phyloP scores from a whole-genome alignment of 2,888 invertebrate species.

The Ernsta delagoae region DNA sequence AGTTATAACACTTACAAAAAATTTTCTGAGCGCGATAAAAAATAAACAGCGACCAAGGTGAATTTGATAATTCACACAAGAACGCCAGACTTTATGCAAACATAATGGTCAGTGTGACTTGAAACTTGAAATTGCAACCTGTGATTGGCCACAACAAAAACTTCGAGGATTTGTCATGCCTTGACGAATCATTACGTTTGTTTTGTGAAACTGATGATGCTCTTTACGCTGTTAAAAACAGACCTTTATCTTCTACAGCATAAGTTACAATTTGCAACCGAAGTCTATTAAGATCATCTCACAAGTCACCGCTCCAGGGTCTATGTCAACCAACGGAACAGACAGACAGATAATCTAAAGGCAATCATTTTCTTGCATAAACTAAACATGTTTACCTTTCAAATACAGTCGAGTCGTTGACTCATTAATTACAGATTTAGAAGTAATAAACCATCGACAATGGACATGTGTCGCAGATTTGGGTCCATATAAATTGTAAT shows the following conservation, averaged over 20 bases:
- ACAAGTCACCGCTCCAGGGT: conserved; percentile 30
- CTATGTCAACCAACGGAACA: conserved; percentile 29
- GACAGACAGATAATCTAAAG: conserved; percentile 23
- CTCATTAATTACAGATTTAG: conserved; percentile 12
- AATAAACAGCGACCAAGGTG: background rate
- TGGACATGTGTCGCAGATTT: conserved; percentile 13
- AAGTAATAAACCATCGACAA: background rate
- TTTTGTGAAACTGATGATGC: conserved; percentile 9
- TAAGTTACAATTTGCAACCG: conserved; percentile 19
- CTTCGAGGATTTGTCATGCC: conserved; percentile 25
- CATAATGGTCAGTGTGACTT: conserved; percentile 9
- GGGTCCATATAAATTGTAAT: conserved; percentile 36
- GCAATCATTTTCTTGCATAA: too few relatives aligned
- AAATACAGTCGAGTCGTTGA: background rate
- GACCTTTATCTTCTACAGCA: conserved; percentile 1
- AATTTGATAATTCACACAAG: background rate
- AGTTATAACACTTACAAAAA: too few relatives aligned
- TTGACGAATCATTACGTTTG: conserved; percentile 29
- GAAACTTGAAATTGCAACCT: conserved; percentile 7
- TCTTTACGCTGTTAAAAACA: conserved; percentile 9
- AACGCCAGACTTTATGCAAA: conserved; percentile 1
- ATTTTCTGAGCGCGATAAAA: background rate
- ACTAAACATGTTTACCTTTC: conserved; percentile 17
- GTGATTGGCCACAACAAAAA: conserved; percentile 28
- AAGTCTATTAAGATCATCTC: conserved; percentile 8